Conservation (phyloP, 2,888 invertebrate genomes). For the Orchesella flavescens region DNA sequence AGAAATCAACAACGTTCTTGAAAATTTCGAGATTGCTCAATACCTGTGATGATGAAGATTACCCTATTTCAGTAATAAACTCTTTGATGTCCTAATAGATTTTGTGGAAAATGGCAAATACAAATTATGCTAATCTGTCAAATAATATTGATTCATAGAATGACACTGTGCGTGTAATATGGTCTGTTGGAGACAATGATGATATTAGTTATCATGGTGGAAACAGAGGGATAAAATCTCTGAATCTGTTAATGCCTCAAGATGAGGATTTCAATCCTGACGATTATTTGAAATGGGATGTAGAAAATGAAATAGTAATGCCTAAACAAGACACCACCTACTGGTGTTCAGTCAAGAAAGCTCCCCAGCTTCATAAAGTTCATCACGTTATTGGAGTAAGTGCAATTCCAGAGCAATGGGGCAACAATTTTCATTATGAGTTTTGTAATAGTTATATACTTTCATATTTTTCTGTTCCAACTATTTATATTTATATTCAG, state of each 20-base stretch:
- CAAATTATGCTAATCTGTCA: neutral
- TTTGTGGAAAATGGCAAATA: neutral
- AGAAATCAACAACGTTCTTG: slow-evolving; percentile 71
- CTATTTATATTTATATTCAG: too few relatives aligned
- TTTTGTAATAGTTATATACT: too few relatives aligned
- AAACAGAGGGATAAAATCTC: slow-evolving; percentile 10
- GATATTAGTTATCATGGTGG: neutral
- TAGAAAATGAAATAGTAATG: slow-evolving; percentile 18
- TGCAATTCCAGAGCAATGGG: too few relatives aligned
- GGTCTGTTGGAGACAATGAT: slow-evolving; percentile 1
- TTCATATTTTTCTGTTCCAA: too few relatives aligned
- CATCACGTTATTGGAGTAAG: slow-evolving; percentile 86
- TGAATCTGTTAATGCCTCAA: slow-evolving; percentile 14
- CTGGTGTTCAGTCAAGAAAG: slow-evolving; percentile 91
- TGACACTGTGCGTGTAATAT: slow-evolving; percentile 22
- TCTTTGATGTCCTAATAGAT: neutral
- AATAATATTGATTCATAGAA: neutral
- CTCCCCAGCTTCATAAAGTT: slow-evolving; percentile 78
- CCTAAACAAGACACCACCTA: slow-evolving; percentile 75
- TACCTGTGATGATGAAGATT: slow-evolving; percentile 73
- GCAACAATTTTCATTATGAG: too few relatives aligned
- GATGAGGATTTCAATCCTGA: slow-evolving; percentile 79
- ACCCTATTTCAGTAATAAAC: slow-evolving; percentile 53
- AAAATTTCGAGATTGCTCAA: slow-evolving; percentile 72
- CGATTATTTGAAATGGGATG: neutral